These are phyloP conservation scores for Zootermopsis nevadensis DNA, from an alignment of 2,888 invertebrate species.

Conservation along the genomic window DNA sequence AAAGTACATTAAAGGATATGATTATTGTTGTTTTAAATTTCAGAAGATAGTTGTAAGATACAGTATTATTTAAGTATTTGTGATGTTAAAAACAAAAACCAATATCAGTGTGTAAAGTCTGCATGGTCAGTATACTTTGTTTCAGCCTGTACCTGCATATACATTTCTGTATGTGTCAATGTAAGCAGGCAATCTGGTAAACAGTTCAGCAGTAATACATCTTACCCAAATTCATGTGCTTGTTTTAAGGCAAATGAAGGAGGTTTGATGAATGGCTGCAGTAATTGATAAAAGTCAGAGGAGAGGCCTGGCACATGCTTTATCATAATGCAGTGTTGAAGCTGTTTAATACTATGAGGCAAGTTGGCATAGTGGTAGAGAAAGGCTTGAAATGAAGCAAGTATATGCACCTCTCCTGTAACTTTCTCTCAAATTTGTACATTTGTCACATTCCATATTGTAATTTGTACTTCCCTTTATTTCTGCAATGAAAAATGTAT, in stretches of 20 bases:
- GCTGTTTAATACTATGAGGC: neutral
- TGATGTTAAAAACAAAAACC: neutral
- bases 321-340: neutral
- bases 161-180: neutral
- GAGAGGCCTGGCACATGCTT: neutral
- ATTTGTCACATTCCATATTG: slow-evolving; percentile 7
- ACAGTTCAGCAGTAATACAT: neutral
- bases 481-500: neutral
- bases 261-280: neutral
- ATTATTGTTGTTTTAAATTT: neutral
- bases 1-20: neutral
- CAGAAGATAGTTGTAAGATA: neutral
- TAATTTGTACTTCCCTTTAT: slow-evolving; percentile 1
- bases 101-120: neutral
- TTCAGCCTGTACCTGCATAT: neutral
- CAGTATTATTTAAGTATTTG: neutral
- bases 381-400: too few species aligned
- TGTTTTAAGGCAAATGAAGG: slow-evolving; percentile 7
- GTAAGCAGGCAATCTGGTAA: neutral
- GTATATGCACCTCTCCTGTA: neutral
- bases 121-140: neutral
- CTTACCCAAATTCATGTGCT: neutral
- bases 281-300: neutral
- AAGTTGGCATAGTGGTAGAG: too few species aligned
- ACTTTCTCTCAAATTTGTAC: slow-evolving; percentile 13